Conservation (phyloP, 23 tunicate species). For the Trididemnum miniatum region DNA sequence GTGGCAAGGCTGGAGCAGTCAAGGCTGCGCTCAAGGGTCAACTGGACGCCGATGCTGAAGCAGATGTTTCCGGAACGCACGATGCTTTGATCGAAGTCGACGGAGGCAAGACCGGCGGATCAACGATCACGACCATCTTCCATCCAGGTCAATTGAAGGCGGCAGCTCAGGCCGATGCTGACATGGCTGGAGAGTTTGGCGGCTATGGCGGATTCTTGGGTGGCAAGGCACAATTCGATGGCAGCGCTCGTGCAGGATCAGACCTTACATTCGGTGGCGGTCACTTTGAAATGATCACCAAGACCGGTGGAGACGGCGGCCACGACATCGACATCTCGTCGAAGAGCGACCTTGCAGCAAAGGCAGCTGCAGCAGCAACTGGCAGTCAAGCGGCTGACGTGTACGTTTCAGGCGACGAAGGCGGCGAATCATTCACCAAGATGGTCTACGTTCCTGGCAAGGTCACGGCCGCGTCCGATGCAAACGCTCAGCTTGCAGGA, state of each 20-base stretch:
- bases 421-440: neutral
- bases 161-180: neutral
- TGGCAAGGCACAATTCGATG: neutral
- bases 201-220: neutral
- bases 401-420: neutral
- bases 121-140: neutral
- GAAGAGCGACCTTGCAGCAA: neutral
- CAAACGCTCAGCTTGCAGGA: neutral
- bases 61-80: neutral
- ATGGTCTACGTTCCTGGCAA: neutral
- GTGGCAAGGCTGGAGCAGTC: neutral
- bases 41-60: neutral
- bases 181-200: neutral
- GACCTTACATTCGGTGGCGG: neutral
- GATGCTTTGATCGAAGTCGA: neutral
- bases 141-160: neutral
- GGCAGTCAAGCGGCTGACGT: neutral
- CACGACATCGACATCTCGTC: neutral
- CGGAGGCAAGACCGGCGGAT: neutral
- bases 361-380: neutral
- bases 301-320: neutral
- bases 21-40: neutral
- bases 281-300: neutral
- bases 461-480: neutral
- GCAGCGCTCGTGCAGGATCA: neutral